Percentiles rank a stretch among this genome's conserved stretches.
Conservation (phyloP, 2,797 vertebrate genomes). For the Paramormyrops hopkinsi region DNA sequence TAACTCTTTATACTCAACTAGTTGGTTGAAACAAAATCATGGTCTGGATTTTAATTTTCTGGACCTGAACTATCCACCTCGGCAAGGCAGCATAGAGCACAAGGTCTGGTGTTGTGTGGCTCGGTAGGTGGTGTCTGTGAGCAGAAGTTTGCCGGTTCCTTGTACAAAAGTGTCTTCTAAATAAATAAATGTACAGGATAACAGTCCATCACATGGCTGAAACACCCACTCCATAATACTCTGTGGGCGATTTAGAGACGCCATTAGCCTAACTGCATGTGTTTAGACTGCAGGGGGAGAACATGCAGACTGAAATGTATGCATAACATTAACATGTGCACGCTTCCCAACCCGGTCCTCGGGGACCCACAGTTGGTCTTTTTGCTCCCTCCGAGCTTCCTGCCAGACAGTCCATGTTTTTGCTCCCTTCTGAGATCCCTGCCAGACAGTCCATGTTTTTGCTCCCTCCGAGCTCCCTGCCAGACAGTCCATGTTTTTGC, state of each 20-base stretch:
- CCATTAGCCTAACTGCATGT: not conserved
- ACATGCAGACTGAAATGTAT: not conserved
- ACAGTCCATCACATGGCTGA: not conserved
- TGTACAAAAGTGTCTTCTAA: not conserved
- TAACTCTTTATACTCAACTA: not conserved
- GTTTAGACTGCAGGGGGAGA: not conserved
- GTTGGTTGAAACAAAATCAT: not conserved
- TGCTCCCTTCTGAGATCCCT: no score
- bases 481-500: not conserved
- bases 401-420: not conserved
- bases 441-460: no score
- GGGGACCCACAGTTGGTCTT: not conserved
- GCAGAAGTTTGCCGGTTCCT: not conserved
- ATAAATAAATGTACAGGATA: not conserved
- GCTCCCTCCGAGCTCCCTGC: no score
- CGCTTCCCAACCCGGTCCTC: not conserved
- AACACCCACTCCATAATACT: not conserved
- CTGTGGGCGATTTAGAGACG: not conserved
- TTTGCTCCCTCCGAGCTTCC: not conserved
- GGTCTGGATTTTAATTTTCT: not conserved
- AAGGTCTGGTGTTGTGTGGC: not conserved
- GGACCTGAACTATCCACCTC: not conserved
- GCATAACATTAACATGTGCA: not conserved
- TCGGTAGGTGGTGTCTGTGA: not conserved
- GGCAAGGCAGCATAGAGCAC: not conserved